These are phyloP conservation scores for Drosophila arizonae DNA, from an alignment of 1,140 invertebrate genomes.

Conservation along the genomic window DNA sequence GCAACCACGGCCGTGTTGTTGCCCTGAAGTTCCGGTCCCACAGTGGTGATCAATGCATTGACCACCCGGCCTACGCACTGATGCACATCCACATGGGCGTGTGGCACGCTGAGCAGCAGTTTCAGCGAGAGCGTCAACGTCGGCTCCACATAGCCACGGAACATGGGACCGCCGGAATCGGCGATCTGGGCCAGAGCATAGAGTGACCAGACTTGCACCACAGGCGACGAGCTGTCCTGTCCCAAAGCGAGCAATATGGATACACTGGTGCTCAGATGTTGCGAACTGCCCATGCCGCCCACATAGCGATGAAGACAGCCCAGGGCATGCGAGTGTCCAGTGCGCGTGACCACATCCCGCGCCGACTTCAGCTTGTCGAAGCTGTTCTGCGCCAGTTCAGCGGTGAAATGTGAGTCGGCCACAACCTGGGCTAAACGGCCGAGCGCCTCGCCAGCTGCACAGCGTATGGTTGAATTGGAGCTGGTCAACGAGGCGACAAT, in stretches of 20 bases:
- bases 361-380: conserved; percentile 95
- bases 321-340: conserved; percentile 95
- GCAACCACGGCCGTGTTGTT: conserved; percentile 88
- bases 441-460: conserved; percentile 93
- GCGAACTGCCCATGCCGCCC: conserved; percentile 94
- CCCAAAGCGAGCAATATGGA: conserved; percentile 96
- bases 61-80: conserved; percentile 97
- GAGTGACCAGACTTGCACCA: conserved; percentile 94
- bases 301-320: conserved; percentile 96
- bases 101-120: conserved; percentile 93
- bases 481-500: conserved; percentile 92
- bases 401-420: conserved; percentile 92
- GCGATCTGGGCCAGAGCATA: conserved; percentile 97
- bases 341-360: conserved; percentile 93
- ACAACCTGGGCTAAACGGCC: conserved; percentile 95
- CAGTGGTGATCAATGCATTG: conserved; percentile 97
- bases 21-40: conserved; percentile 97
- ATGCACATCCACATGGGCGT: conserved; percentile 95
- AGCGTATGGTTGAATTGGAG: conserved; percentile 92
- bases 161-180: conserved; percentile 99
- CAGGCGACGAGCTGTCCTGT: conserved; percentile 89
- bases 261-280: conserved; percentile 96
- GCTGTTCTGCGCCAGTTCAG: conserved; percentile 94
- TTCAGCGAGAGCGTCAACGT: conserved; percentile 94
- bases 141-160: conserved; percentile 97